These are phyloP conservation scores for Mythimna lalbum DNA, from an alignment of 2,888 invertebrate genomes.

Conservation along the genomic window DNA sequence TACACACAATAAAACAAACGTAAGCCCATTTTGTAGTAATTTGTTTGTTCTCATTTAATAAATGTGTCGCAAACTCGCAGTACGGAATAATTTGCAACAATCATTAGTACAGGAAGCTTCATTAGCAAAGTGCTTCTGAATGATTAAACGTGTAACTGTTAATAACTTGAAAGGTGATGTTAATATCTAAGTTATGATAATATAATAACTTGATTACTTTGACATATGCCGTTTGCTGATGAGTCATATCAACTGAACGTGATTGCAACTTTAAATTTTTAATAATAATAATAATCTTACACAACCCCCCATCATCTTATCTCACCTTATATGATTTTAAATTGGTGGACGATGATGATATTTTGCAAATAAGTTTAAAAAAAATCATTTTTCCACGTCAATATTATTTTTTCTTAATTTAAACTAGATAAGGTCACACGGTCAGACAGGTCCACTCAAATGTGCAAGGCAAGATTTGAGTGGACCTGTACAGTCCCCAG, in stretches of 20 bases:
- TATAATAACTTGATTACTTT: constrained; percentile 20
- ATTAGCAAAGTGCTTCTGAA: constrained; percentile 36
- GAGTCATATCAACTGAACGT: background rate
- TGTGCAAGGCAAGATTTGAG: too few species aligned
- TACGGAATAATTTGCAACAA: constrained; percentile 15
- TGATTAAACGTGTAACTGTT: constrained; percentile 23
- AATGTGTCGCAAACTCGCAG: constrained; percentile 1
- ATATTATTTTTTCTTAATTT: too few species aligned
- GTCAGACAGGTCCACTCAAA: too few species aligned
- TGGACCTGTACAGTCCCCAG: too few species aligned
- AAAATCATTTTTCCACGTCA: too few species aligned
- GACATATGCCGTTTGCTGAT: background rate
- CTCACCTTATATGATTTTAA: too few species aligned
- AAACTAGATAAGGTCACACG: too few species aligned
- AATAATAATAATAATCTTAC: background rate
- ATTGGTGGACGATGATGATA: too few species aligned
- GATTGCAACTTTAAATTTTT: background rate
- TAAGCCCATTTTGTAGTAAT: background rate
- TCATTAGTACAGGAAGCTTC: constrained; percentile 10
- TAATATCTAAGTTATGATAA: constrained; percentile 24
- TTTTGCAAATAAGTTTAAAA: too few species aligned
- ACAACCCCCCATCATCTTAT: too few species aligned
- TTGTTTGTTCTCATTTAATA: constrained; percentile 10
- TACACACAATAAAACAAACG: background rate
- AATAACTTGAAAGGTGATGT: constrained; percentile 20